Evolutionary conservation across 1,140 invertebrate genomes (phyloP), one percentile per base, ranked within the genome.

Genomic region (Zaprionus nigranus): DNA sequence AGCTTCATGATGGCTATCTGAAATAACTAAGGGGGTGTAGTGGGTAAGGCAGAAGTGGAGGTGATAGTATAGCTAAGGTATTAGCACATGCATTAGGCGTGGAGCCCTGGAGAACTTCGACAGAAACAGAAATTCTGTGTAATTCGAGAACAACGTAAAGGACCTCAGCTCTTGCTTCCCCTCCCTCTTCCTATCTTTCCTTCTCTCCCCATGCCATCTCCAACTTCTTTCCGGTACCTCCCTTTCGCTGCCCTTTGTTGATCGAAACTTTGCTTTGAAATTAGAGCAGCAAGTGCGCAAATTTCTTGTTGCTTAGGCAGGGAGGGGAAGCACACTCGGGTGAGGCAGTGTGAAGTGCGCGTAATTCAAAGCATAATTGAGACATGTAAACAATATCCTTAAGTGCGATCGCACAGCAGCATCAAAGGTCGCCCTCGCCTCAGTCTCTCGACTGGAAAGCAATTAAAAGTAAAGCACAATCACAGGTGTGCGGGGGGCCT

Each of bases 341-440:
- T n/a, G n/a, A n/a, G 28, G 22, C 24, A 54, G 49, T 56, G 74
- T 7, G 28, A 7, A 9, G 24, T 43, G 53, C 57, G 62, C 69
- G 78, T 65, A 74, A 79, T 76, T 80, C 81, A 90, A 88, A 79
- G 86, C 81, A 88, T 88, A 88, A 88, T 88, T 88, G 85, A 90
- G 85, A 90, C 82, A 79, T 90, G 85, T 85, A 83, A 90, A 88
- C 85, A 88, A 88, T 88, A 88, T 88, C 72, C 81, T 78, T 79
- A 85, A 88, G 85, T 85, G 85, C 85, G 57, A 73, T 56, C 70
- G n/a, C n/a, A 71, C 62, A 69, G 58, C 71, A 71, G 83, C 84
- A 88, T 90, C 85, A 88, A 88, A 88, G 84, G 81, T 88, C 74
- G 64, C 66, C 75, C 76, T 58, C 65, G 66, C 61, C 36, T 15